Conservation (phyloP, 2,113 vertebrate species). For the Vidua macroura region DNA sequence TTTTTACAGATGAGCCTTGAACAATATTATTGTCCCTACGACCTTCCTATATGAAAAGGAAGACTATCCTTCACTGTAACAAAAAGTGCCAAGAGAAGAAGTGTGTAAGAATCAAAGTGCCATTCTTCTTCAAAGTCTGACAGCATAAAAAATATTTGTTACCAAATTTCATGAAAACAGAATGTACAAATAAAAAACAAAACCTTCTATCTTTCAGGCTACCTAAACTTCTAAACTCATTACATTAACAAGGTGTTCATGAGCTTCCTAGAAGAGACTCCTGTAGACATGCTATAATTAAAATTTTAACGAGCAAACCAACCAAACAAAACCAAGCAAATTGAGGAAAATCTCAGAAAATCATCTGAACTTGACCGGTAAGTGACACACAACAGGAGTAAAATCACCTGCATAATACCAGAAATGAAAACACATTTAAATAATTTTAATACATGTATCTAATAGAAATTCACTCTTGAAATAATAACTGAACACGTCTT, state of each 20-base stretch:
- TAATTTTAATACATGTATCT: fast-evolving
- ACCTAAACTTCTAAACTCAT: not conserved
- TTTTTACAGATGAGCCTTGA: not conserved
- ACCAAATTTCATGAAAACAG: not conserved
- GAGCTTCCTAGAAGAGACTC: not conserved
- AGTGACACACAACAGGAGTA: not conserved
- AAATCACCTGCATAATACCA: not conserved
- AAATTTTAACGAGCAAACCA: not conserved
- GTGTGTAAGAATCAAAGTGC: not conserved
- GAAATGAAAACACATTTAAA: not conserved
- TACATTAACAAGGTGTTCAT: not conserved
- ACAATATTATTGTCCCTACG: not conserved
- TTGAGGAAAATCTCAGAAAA: not conserved
- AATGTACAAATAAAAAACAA: not conserved
- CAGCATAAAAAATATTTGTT: not conserved
- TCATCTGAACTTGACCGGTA: not conserved
- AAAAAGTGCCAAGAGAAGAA: not conserved
- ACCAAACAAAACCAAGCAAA: not conserved
- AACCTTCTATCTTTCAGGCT: not conserved
- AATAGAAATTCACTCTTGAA: not conserved
- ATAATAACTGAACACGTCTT: not conserved
- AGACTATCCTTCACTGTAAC: not conserved
- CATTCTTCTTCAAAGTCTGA: not conserved
- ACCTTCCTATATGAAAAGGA: not conserved
- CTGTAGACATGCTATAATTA: not conserved